These are phyloP conservation scores for Scalopus aquaticus DNA, from an alignment of 2,113 vertebrate genomes.

Conservation along the genomic window DNA sequence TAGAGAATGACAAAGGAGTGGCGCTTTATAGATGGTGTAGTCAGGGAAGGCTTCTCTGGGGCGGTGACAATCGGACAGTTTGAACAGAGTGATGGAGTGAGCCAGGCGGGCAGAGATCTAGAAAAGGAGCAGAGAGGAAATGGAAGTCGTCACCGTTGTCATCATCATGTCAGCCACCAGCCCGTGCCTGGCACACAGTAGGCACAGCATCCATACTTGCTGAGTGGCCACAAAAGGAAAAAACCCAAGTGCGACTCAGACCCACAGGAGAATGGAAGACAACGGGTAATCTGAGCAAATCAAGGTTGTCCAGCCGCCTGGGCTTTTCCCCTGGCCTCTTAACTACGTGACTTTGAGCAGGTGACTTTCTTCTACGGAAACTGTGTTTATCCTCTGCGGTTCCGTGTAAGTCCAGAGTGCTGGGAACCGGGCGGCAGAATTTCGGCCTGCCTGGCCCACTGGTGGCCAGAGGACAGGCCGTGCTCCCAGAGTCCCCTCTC, in stretches of 20 bases:
- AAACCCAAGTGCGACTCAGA: not conserved
- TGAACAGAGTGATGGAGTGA: not conserved
- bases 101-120: not conserved
- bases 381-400: not conserved
- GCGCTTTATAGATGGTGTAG: not conserved
- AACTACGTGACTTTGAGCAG: not conserved
- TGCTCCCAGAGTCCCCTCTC: not conserved
- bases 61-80: not conserved
- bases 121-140: not conserved
- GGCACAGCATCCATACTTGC: no score
- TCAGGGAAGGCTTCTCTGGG: not conserved
- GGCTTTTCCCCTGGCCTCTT: not conserved
- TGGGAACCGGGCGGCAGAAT: no score
- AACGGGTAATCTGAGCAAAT: not conserved
- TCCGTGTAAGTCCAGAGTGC: not conserved
- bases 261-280: not conserved
- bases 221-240: not conserved
- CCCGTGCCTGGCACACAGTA: fast-evolving
- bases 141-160: fast-evolving
- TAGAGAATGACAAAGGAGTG: not conserved
- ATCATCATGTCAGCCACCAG: no score
- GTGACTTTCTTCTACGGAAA: not conserved
- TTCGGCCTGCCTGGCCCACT: not conserved
- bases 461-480: no score
- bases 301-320: not conserved